These are phyloP conservation scores for Syrrhaptes paradoxus DNA, from an alignment of 2,113 vertebrate genomes.

Conservation along the genomic window DNA sequence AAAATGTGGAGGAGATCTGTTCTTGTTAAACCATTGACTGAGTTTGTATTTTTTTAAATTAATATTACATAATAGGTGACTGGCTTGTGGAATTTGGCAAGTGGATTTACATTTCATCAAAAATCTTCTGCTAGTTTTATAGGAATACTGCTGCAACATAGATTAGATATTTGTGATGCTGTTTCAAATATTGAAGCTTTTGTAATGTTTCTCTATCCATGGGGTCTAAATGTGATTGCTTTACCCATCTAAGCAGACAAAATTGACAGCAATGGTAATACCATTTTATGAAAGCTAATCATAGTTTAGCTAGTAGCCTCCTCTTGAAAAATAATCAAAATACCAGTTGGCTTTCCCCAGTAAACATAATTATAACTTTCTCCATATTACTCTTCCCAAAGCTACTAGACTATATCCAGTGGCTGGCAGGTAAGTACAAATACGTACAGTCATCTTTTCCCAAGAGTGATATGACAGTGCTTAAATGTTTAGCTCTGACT, in stretches of 20 bases:
- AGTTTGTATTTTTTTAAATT: not conserved
- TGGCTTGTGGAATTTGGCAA: not conserved
- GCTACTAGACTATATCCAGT: not conserved
- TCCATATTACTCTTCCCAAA: not conserved
- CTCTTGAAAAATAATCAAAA: not conserved
- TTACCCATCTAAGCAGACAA: not conserved
- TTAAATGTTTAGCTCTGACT: not conserved
- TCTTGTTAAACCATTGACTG: not conserved
- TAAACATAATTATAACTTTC: not conserved
- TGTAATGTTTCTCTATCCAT: not conserved
- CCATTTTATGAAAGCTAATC: not conserved
- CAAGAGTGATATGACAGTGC: not conserved
- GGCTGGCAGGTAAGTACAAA: not conserved
- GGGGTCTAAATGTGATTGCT: not conserved
- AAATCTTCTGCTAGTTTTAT: not conserved
- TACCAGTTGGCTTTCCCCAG: not conserved
- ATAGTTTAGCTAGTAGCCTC: not conserved
- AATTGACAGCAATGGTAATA: not conserved
- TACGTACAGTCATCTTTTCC: not conserved
- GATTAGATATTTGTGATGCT: not conserved
- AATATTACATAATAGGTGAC: not conserved
- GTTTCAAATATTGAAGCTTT: not conserved
- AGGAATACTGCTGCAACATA: not conserved
- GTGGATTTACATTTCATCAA: not conserved
- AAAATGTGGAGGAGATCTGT: not conserved